phyloP scores from a whole-genome alignment of 2,888 invertebrate species.

The Ennomos quercinarius region DNA sequence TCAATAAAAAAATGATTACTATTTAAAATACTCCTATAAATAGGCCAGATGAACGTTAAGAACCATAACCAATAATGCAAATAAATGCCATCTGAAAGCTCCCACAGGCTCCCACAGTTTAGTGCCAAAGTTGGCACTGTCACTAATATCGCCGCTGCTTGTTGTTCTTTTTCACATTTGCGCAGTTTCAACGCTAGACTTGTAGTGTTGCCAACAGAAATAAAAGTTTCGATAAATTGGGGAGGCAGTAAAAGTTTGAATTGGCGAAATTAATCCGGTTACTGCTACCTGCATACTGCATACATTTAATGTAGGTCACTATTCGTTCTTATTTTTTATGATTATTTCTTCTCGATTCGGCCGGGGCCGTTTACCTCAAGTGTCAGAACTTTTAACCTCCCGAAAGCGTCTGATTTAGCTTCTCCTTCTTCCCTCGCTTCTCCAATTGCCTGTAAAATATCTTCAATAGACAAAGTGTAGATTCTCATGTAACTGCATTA shows the following conservation, averaged over 20 bases:
- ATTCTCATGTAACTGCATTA: too few relatives aligned
- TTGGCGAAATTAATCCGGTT: slow-evolving; percentile 35
- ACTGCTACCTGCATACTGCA: slow-evolving; percentile 9
- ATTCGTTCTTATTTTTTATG: too few relatives aligned
- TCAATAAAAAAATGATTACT: too few relatives aligned
- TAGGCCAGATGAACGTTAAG: too few relatives aligned
- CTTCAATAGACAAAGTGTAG: too few relatives aligned
- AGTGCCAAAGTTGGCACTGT: slow-evolving; percentile 5
- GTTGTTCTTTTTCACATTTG: slow-evolving; percentile 20
- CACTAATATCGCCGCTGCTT: slow-evolving; percentile 4
- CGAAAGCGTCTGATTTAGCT: too few relatives aligned
- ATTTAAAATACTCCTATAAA: too few relatives aligned
- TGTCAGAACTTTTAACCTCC: too few relatives aligned
- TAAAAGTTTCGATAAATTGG: slow-evolving; percentile 40
- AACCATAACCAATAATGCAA: background rate
- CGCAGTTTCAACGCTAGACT: slow-evolving; percentile 24
- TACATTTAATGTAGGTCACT: background rate
- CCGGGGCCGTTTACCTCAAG: too few relatives aligned
- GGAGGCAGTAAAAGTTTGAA: slow-evolving; percentile 32
- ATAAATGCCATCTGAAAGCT: slow-evolving; percentile 6
- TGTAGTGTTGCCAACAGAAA: slow-evolving; percentile 41
- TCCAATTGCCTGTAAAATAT: too few relatives aligned
- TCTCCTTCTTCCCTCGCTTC: too few relatives aligned
- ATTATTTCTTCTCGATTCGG: too few relatives aligned
- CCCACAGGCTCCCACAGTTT: background rate